Evolutionary conservation across 2,113 vertebrate genomes (phyloP).

Genomic region (Pachyramphus minor): DNA sequence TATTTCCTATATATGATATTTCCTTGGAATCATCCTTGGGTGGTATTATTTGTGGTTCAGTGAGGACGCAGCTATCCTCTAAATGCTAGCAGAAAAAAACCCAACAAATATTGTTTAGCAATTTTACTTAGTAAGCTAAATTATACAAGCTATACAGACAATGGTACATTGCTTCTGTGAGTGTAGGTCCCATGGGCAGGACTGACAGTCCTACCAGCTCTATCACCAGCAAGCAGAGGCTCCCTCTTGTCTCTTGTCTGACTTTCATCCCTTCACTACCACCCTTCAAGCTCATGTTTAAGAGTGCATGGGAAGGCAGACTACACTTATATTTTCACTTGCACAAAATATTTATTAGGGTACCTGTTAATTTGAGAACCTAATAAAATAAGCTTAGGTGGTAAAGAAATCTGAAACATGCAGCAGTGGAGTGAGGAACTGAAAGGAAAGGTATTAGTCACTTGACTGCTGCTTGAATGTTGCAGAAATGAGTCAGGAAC

Average conservation of each 20-base stretch:
- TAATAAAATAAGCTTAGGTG: background rate
- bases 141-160: background rate
- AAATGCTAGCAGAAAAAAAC: background rate
- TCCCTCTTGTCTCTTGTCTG: background rate
- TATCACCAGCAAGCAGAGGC: background rate
- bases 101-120: background rate
- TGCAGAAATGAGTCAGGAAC: background rate
- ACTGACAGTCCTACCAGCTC: background rate
- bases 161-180: background rate
- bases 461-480: background rate
- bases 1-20: background rate
- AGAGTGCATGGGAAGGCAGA: fast-evolving
- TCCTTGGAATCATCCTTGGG: background rate
- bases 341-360: background rate
- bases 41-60: constrained; percentile 30
- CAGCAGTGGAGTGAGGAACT: background rate
- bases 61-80: constrained; percentile 14
- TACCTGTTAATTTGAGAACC: background rate
- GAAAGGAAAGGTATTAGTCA: background rate
- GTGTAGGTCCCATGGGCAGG: background rate
- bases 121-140: constrained; percentile 44
- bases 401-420: background rate
- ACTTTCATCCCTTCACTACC: background rate
- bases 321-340: background rate
- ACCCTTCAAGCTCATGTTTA: background rate